Conservation (phyloP, 2,888 invertebrate genomes). For the Phania funesta region DNA sequence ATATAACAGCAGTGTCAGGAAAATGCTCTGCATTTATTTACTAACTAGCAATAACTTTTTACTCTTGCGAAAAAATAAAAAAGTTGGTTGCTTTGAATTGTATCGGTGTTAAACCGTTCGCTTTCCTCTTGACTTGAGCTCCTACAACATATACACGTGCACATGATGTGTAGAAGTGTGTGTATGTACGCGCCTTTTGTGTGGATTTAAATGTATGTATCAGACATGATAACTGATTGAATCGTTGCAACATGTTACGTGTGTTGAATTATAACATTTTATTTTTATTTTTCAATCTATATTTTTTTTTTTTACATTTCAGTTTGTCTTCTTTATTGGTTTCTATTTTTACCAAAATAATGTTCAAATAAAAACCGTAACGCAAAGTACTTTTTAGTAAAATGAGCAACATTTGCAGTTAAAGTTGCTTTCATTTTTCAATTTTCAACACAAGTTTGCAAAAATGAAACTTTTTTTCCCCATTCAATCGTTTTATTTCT, state of each 20-base stretch:
- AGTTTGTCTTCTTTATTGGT: not conserved
- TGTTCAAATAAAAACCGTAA: constrained; percentile 43
- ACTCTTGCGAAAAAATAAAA: not conserved
- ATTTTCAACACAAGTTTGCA: not conserved
- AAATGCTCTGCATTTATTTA: not conserved
- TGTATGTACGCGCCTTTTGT: not conserved
- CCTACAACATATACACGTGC: not conserved
- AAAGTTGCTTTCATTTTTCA: constrained; percentile 38
- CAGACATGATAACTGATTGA: constrained; percentile 77
- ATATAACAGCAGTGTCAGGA: too few species aligned
- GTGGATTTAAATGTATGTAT: constrained; percentile 41
- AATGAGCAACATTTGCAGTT: constrained; percentile 66
- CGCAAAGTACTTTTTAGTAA: constrained; percentile 48
- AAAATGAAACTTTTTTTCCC: not conserved
- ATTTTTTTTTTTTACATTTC: constrained; percentile 21
- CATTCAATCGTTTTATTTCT: not conserved
- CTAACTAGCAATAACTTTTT: not conserved
- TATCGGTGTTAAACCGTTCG: not conserved
- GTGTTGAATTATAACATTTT: constrained; percentile 68
- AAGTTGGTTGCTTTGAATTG: constrained; percentile 28
- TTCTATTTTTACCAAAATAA: constrained; percentile 24
- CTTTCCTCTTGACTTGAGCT: not conserved
- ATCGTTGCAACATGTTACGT: constrained; percentile 78
- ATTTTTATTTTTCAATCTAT: constrained; percentile 44
- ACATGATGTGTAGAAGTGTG: not conserved